Evolutionary conservation across 2,888 invertebrate genomes (phyloP), one percentile per base, ranked within the genome.

Genomic region (Cantharis nigra): DNA sequence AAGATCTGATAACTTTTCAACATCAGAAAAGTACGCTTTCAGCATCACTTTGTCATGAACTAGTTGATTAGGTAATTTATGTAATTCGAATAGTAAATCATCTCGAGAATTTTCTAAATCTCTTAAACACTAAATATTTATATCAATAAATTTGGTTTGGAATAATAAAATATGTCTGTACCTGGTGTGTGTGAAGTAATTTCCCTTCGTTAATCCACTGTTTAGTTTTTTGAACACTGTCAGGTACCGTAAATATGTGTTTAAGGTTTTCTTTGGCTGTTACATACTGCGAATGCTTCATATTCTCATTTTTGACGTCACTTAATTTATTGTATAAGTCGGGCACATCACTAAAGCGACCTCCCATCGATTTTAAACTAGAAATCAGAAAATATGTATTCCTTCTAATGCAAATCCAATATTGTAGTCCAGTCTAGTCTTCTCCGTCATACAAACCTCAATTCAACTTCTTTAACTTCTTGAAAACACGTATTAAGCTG

Each of bases 231-330:
- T 96, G 95, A 0, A 99, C 97, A 89, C 97, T 98, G 85, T 98
- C 97, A 10, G 98, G 98, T 0, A 99, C 98, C 67, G 97, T 98
- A 85, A 99, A 98, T 80, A 99, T 98, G 86, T 99, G 98, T 87
- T 98, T 98, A 28, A 99, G 90, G 87, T 99, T 99, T 86, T 99
- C 98, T 91, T 97, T 97, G 0, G 99, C 99, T 1, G 98, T 98
- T 1, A 97, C 98, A 89, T 98, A 97, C 87, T 98, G 99, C 0
- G 98, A 98, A 88, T 99, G 98, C 18, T 95, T 93, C 82, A 96
- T 95, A 86, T 98, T 98, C 88, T 99, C 98, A 81, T 97, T 96
- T 26, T 97, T 91, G 0, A 99, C 95, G 67, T 94, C 93, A 86
- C 95, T 94, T 30, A 99, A 89, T 63, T 95, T 94, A 33, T 93